These are phyloP conservation scores for Zenarchopterus dispar DNA, from an alignment of 2,797 vertebrate species.

Conservation along the genomic window DNA sequence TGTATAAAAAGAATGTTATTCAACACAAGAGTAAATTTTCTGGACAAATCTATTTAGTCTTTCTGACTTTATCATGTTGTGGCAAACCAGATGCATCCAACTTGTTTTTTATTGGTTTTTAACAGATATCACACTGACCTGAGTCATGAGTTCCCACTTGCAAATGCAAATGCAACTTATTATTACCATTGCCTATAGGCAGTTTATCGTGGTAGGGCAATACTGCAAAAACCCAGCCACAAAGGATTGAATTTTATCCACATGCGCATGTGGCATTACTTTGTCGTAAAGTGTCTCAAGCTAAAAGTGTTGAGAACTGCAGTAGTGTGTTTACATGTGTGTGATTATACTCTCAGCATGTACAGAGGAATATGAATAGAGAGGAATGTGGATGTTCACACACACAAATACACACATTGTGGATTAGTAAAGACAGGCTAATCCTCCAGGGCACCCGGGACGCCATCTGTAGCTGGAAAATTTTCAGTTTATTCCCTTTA, in stretches of 20 bases:
- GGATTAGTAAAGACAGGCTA: conserved; percentile 61
- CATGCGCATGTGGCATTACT: neutral
- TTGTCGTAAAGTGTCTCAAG: neutral
- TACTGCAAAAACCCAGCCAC: no score
- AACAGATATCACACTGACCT: no score
- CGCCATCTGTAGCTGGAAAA: conserved; percentile 67
- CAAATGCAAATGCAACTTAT: neutral
- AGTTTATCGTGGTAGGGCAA: no score
- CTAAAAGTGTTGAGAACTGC: neutral
- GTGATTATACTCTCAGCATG: neutral
- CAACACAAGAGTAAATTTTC: no score
- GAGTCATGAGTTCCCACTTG: neutral
- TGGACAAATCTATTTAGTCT: no score
- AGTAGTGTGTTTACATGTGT: neutral
- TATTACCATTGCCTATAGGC: neutral
- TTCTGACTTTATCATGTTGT: no score
- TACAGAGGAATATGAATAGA: neutral
- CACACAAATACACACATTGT: conserved; percentile 14
- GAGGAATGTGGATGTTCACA: conserved; percentile 10
- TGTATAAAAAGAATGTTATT: no score
- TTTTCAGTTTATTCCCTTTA: conserved; percentile 18
- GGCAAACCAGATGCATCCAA: no score
- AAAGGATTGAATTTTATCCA: neutral
- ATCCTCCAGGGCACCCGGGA: conserved; percentile 71
- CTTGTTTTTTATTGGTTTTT: no score